Evolutionary conservation across 1,140 invertebrate species (phyloP).

Genomic region (Thrips palmi): DNA sequence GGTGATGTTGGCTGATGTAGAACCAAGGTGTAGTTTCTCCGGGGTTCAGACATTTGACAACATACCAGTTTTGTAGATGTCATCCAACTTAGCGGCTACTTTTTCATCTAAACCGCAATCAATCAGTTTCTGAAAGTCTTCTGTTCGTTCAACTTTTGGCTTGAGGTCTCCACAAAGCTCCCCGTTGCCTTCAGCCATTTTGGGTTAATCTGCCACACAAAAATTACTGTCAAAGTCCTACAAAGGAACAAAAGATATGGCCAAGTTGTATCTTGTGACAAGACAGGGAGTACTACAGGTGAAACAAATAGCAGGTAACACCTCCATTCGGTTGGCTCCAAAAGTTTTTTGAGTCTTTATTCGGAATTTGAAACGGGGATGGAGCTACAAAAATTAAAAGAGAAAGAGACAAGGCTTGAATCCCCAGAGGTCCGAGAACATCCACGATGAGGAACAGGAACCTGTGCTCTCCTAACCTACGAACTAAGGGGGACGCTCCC

Average conservation of each 20-base stretch:
- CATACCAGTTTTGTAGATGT: constrained; percentile 85
- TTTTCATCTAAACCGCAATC: constrained; percentile 87
- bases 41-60: constrained; percentile 14
- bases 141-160: constrained; percentile 40
- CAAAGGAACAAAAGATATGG: not conserved
- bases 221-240: constrained; percentile 1
- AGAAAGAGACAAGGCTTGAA: no score
- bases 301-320: not conserved
- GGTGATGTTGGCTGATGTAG: constrained; percentile 9
- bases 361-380: no score
- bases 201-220: constrained; percentile 26
- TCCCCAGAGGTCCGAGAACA: no score
- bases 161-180: constrained; percentile 44
- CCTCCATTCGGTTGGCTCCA: no score
- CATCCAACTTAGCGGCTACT: constrained; percentile 82
- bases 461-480: no score
- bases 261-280: not conserved
- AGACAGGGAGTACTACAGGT: not conserved
- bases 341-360: no score
- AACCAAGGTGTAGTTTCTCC: no score
- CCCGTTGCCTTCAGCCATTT: constrained; percentile 83
- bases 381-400: no score
- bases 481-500: no score
- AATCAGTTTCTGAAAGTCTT: constrained; percentile 73
- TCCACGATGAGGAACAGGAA: no score